These are phyloP conservation scores for Cheilosia urbana DNA, from an alignment of 2,888 invertebrate species.

Conservation along the genomic window DNA sequence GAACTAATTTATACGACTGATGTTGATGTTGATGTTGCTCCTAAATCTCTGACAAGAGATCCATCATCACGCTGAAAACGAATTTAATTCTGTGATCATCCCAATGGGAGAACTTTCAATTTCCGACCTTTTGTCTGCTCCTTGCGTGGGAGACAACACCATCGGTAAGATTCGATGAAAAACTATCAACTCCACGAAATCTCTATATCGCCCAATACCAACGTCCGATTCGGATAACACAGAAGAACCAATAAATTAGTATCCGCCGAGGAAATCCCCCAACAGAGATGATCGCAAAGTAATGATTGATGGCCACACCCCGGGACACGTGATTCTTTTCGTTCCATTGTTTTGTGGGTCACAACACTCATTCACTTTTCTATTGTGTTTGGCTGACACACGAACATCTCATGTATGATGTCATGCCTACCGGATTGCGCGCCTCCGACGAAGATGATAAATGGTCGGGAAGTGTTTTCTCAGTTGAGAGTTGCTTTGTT, in stretches of 20 bases:
- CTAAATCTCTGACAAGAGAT: conserved; percentile 48
- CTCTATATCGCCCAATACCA: conserved; percentile 1
- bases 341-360: conserved; percentile 57
- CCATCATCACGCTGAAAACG: conserved; percentile 58
- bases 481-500: conserved; percentile 33
- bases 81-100: conserved; percentile 51
- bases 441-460: conserved; percentile 60
- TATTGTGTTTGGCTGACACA: conserved; percentile 57
- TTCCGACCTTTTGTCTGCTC: conserved; percentile 57
- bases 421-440: conserved; percentile 65
- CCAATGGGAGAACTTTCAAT: conserved; percentile 62
- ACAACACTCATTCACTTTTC: conserved; percentile 57
- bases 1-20: conserved; percentile 36
- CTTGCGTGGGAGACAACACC: conserved; percentile 38
- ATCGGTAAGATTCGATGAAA: conserved; percentile 52
- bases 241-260: conserved; percentile 60
- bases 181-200: conserved; percentile 46
- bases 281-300: conserved; percentile 41
- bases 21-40: conserved; percentile 8
- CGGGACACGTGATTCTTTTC: conserved; percentile 32
- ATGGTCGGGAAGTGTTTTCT: conserved; percentile 45
- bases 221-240: conserved; percentile 25
- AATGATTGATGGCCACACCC: conserved; percentile 69
- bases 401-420: conserved; percentile 63
- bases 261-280: conserved; percentile 34